Evolutionary conservation across 2,113 vertebrate species (phyloP).

Genomic region (Erythrocercus mccallii): DNA sequence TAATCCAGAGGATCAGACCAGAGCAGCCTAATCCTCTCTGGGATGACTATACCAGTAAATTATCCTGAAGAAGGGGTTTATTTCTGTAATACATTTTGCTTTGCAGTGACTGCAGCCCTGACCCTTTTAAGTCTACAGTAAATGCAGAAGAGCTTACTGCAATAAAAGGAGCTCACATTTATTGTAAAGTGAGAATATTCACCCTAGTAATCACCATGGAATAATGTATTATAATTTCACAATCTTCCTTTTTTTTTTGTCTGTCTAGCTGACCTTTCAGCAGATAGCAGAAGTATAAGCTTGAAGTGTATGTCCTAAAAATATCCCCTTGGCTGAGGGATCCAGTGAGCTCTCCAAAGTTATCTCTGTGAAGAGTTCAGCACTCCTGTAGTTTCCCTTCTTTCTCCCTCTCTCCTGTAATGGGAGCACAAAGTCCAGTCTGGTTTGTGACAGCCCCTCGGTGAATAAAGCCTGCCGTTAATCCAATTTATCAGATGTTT

Average conservation of each 20-base stretch:
- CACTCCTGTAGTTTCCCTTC: neutral
- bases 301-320: neutral
- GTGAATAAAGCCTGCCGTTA: neutral
- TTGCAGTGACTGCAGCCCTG: neutral
- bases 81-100: constrained; percentile 1
- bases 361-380: neutral
- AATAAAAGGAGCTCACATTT: neutral
- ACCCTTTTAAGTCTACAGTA: constrained; percentile 1
- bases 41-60: neutral
- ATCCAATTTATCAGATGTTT: neutral
- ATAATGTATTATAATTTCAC: neutral
- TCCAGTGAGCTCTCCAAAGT: neutral
- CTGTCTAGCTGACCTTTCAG: neutral
- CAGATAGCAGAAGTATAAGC: neutral
- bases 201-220: neutral
- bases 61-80: neutral
- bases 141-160: neutral
- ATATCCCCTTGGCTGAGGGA: neutral
- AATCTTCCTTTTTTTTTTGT: neutral
- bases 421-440: neutral
- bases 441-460: neutral
- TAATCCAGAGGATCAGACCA: neutral
- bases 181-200: constrained; percentile 1
- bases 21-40: neutral
- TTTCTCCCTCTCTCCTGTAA: neutral